Evolutionary conservation across 2,113 vertebrate species (phyloP), one percentile per base, ranked within the genome.

Genomic region (Lontra canadensis): DNA sequence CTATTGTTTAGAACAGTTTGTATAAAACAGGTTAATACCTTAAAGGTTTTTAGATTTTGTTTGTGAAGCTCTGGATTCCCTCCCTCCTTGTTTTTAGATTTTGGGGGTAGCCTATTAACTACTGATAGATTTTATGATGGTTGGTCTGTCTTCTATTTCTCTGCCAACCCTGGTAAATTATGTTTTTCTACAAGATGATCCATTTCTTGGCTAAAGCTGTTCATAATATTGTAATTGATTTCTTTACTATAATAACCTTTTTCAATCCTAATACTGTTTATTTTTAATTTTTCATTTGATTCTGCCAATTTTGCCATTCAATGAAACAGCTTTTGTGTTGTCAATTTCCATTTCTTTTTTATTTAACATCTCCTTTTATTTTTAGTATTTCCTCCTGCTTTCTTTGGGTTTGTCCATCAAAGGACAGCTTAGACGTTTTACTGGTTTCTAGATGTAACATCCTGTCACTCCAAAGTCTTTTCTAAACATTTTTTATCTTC

Each of bases 141-240:
- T 36, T 67, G 47, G 23, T 52, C 55, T 10, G 0, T 71, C 49
- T 83, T n/a, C 61, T 17, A 39, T 26, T 74, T 59, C 87, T 76
- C 31, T 82, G 20, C 80, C 52, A 79, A 34, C 71, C 69, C 79
- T 36, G 26, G 29, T 73, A 87, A 93, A 69, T 36, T 39, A 9
- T 17, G 52, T 81, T 96, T 94, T 96, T 52, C 57, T 90, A 87
- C 36, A 90, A 86, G 52, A 86, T 87, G 39, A 81, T 2, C 39
- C 21, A 65, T 44, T 94, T 85, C 59, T 9, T 59, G 29, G 29
- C 39, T 85, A 47, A 86, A 83, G 31, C 29, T 79, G 25, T 92
- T 65, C 63, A 65, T 65, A 65, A 65, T 34, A 65, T 34, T 87
- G 47, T 20, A 83, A 94, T 15, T 84, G 87, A 93, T 83, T 79